Evolutionary conservation across 2,888 invertebrate species (phyloP).

Genomic region (Stramonita haemastoma): DNA sequence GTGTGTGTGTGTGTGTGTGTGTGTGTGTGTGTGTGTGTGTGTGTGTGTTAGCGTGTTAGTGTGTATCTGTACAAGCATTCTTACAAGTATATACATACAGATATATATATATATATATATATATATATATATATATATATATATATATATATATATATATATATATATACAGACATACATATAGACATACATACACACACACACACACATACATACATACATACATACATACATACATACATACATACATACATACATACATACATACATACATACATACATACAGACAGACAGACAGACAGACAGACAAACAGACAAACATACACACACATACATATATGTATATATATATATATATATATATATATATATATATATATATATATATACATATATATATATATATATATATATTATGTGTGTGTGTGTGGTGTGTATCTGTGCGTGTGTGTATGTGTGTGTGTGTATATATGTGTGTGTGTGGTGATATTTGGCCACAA

Average conservation of each 20-base stretch:
- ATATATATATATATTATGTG: not conserved
- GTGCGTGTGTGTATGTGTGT: too few relatives aligned
- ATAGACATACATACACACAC: not conserved
- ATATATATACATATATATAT: not conserved
- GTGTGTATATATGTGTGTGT: too few relatives aligned
- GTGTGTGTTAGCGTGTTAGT: too few relatives aligned
- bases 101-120: not conserved
- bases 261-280: not conserved
- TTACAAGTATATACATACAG: not conserved
- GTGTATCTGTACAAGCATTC: too few relatives aligned
- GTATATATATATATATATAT: not conserved
- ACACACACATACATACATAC: not conserved
- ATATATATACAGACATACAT: not conserved
- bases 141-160: conserved; percentile 4
- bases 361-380: not conserved
- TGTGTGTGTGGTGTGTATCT: not conserved
- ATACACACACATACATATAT: not conserved
- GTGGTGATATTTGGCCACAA: too few relatives aligned
- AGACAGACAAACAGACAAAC: not conserved
- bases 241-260: not conserved
- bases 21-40: too few relatives aligned
- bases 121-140: not conserved
- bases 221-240: not conserved
- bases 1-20: too few relatives aligned
- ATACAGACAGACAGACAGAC: not conserved